Conservation (phyloP, 92 coral and sea anemone species). For the Siderastrea radians region DNA sequence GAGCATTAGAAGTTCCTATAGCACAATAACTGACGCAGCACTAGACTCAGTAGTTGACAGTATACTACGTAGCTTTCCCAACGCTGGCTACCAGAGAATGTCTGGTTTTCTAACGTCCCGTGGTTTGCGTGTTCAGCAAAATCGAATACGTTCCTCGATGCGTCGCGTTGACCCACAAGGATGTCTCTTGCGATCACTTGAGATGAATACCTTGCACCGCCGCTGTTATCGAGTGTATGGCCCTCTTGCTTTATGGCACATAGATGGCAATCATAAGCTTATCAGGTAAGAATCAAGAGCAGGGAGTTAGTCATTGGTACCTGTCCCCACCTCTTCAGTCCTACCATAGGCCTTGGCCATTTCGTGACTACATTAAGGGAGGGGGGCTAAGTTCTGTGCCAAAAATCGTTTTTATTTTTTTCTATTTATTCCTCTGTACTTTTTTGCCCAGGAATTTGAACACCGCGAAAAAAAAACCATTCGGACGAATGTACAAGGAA, state of each 20-base stretch:
- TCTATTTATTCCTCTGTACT: no score
- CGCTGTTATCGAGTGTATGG: not conserved
- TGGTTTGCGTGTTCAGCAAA: slow-evolving; percentile 25
- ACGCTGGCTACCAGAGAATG: slow-evolving; percentile 52
- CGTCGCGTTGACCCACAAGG: not conserved
- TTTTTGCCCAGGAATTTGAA: no score
- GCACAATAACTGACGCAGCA: slow-evolving; percentile 20
- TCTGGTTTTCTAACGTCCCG: slow-evolving; percentile 40
- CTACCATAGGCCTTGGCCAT: not conserved
- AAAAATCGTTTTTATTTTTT: no score
- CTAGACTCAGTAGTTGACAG: slow-evolving; percentile 19
- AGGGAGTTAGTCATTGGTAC: not conserved
- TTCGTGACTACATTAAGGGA: no score
- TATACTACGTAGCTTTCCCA: slow-evolving; percentile 37
- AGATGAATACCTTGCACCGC: not conserved
- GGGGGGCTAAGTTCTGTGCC: no score
- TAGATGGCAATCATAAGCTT: not conserved
- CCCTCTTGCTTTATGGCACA: slow-evolving; percentile 26
- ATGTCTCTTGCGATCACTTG: not conserved
- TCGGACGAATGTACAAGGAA: no score
- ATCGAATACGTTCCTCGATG: slow-evolving; percentile 16
- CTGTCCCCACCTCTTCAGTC: not conserved
- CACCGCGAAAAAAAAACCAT: no score
- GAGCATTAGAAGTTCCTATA: slow-evolving; percentile 16
- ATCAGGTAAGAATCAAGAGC: not conserved